Conservation (phyloP, 1,140 invertebrate species). For the Drosophila eugracilis region DNA sequence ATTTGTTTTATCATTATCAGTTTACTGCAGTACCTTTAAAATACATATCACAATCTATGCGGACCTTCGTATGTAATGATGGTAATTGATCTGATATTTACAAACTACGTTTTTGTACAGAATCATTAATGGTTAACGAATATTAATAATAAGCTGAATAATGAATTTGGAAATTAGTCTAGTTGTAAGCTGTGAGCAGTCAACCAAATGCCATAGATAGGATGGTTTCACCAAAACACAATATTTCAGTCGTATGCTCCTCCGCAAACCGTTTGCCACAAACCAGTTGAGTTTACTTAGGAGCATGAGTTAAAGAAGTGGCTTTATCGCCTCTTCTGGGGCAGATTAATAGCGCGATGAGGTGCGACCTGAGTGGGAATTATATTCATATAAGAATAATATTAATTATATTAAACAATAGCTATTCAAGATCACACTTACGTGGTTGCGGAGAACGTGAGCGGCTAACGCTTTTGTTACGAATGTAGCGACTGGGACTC, state of each 20-base stretch:
- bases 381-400: background rate
- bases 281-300: conserved; percentile 11
- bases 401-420: background rate
- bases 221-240: conserved; percentile 29
- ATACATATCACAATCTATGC: conserved; percentile 71
- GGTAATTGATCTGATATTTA: conserved; percentile 21
- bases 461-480: conserved; percentile 36
- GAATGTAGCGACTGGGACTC: conserved; percentile 31
- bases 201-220: conserved; percentile 25
- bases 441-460: conserved; percentile 41
- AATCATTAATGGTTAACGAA: conserved; percentile 17
- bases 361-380: conserved; percentile 6
- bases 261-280: conserved; percentile 3
- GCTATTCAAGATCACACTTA: conserved; percentile 8
- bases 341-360: conserved; percentile 55
- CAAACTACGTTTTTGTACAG: conserved; percentile 21
- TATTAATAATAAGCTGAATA: background rate
- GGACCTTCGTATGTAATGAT: conserved; percentile 23
- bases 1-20: conserved; percentile 40
- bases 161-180: conserved; percentile 17
- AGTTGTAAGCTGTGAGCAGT: conserved; percentile 2
- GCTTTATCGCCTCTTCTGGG: background rate
- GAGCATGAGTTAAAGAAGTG: conserved; percentile 20
- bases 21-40: conserved; percentile 46
- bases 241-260: conserved; percentile 37